Evolutionary conservation across 2,797 vertebrate species (phyloP), one percentile per base, ranked within the genome.

Genomic region (Hydrolagus colliei): DNA sequence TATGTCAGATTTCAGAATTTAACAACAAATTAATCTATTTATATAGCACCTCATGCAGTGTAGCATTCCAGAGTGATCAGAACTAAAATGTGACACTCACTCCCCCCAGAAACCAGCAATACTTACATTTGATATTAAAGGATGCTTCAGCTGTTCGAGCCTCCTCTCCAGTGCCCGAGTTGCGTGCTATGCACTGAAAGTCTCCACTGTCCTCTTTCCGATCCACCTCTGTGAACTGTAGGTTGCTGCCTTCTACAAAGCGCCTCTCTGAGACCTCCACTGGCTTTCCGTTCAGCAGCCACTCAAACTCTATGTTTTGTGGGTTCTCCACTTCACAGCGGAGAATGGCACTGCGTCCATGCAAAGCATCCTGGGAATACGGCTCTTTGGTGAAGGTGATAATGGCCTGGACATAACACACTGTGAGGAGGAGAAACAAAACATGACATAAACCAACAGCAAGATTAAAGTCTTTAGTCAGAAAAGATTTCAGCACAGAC

Each of bases 91-190:
- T 68, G 16, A 9, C 9, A 52, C 65, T 20, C 20, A 4, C 18
- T 20, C 32, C 11, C 35, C 16, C 8, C 63, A 68, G 7, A 86
- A 41, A 73, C n/a, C 20, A 20, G 1, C 41, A 32, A 20, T 20
- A 89, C 97, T 98, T 93, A 99, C 98, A 99, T 90, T 99, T 99
- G 90, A 99, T 99, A 87, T 99, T 99, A 93, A 99, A 98, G 86
- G 97, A 96, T 0, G 96, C 97, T 0, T 95, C 96, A 88, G 92
- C 93, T 14, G 97, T 96, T 86, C 77, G 92, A 1, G 90, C 93
- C 67, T 88, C 87, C 88, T 97, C 95, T 86, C 94, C 94, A 0
- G 90, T 94, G 84, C 52, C 80, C 0, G 22, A 0, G 27, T 95
- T 94, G 67, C 78, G 86, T 0, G 93, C 97, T 59, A 96, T 91